These are phyloP conservation scores for Clarias gariepinus DNA, from an alignment of 2,113 vertebrate species.

Conservation along the genomic window DNA sequence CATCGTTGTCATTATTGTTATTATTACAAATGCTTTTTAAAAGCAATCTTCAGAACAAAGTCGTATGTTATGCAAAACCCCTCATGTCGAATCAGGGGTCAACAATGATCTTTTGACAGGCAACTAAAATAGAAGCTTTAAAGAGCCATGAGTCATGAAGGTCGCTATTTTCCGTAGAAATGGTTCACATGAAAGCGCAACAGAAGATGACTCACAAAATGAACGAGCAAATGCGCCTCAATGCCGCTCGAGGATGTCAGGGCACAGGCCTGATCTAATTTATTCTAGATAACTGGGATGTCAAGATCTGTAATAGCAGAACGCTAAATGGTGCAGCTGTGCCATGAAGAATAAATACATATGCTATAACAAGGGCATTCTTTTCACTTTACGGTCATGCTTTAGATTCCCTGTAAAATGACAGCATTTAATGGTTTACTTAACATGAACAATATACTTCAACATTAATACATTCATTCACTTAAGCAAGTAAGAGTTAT, in stretches of 20 bases:
- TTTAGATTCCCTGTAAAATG: not conserved
- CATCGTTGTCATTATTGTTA: not conserved
- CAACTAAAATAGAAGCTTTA: slow-evolving; percentile 5
- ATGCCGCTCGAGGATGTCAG: not conserved
- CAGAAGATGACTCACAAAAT: slow-evolving; percentile 1
- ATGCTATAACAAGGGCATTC: not conserved
- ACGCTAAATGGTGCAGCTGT: not conserved
- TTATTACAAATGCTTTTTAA: not conserved
- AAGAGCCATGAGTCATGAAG: not conserved
- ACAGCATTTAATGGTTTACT: not conserved
- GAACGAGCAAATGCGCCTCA: not conserved
- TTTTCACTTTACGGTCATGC: not conserved
- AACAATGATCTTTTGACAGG: not conserved
- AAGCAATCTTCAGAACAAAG: not conserved
- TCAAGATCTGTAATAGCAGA: not conserved
- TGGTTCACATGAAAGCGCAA: slow-evolving; percentile 31
- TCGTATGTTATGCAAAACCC: not conserved
- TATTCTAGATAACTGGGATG: not conserved
- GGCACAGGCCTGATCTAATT: not conserved
- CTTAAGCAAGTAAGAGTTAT: not conserved
- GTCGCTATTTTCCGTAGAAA: slow-evolving; percentile 45
- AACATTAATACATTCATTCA: not conserved
- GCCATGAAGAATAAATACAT: not conserved
- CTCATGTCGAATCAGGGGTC: not conserved
- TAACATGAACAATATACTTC: not conserved